A percentile compares a stretch with the other conserved stretches of the same genome.
These are phyloP conservation scores for Trematocara stigmaticum DNA, from an alignment of 2,113 vertebrate genomes.

Conservation along the genomic window DNA sequence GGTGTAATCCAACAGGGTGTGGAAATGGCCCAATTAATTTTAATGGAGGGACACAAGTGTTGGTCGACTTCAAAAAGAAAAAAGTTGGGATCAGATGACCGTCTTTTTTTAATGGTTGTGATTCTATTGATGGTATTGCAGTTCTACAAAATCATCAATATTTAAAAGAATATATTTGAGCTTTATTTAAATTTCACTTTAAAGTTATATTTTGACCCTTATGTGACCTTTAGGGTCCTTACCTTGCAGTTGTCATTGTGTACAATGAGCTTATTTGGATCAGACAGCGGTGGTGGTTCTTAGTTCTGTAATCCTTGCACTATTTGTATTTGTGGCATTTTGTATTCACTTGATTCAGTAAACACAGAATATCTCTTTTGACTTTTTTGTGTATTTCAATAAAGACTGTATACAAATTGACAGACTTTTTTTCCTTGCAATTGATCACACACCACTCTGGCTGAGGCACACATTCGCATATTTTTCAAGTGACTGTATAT, in stretches of 20 bases:
- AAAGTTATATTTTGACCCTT: neutral
- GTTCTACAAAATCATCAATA: neutral
- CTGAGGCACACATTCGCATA: neutral
- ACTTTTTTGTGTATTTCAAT: neutral
- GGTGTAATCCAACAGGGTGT: neutral
- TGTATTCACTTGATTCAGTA: neutral
- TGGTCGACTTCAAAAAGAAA: neutral
- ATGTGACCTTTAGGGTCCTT: neutral
- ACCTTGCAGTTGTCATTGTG: neutral
- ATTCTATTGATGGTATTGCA: neutral
- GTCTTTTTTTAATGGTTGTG: neutral
- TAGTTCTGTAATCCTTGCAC: neutral
- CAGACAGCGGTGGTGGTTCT: neutral
- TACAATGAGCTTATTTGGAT: neutral
- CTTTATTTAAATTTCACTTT: neutral
- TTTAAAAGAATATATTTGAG: neutral
- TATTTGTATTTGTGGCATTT: neutral
- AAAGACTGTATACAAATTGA: neutral
- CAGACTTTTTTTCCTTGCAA: neutral
- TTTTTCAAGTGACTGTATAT: neutral
- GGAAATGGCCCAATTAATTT: neutral
- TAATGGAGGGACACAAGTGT: neutral
- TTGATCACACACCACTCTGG: neutral
- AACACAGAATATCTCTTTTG: neutral
- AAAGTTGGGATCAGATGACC: neutral